phyloP scores from a whole-genome alignment of 2,113 vertebrate species.

The Odobenus rosmarus region DNA sequence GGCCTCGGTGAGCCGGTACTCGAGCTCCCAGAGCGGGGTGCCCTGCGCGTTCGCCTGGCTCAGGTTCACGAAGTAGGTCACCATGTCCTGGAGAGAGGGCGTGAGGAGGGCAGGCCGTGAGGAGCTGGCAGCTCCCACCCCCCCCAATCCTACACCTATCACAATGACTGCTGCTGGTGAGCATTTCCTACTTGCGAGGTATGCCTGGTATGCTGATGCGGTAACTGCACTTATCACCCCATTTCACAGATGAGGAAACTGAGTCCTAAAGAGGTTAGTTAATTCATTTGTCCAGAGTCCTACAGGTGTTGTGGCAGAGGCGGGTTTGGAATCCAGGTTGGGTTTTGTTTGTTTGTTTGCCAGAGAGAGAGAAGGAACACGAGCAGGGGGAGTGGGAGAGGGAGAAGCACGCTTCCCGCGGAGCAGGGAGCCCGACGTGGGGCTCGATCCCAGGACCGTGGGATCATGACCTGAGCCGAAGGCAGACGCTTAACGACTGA shows the following conservation, averaged over 20 bases:
- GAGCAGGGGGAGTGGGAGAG: too few species aligned
- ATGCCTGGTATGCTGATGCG: too few species aligned
- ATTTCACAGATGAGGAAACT: background rate
- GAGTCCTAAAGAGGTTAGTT: background rate
- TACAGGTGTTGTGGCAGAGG: background rate
- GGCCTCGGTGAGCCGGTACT: conserved; percentile 92
- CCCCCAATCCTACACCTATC: background rate
- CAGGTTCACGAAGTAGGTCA: conserved; percentile 95
- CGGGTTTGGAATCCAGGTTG: background rate
- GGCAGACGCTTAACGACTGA: too few species aligned
- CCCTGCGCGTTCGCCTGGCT: conserved; percentile 87
- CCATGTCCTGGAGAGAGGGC: conserved; percentile 88
- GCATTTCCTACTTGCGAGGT: background rate
- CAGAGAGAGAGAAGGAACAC: too few species aligned
- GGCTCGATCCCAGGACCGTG: too few species aligned
- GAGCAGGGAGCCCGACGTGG: too few species aligned
- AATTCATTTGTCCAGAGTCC: background rate
- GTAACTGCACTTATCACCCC: background rate
- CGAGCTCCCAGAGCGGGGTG: conserved; percentile 89
- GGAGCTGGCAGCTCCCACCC: background rate
- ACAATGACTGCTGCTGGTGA: background rate
- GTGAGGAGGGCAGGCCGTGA: background rate
- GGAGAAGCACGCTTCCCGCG: too few species aligned
- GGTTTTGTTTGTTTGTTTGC: too few species aligned
- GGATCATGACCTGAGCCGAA: too few species aligned